phyloP scores from a whole-genome alignment of 2,888 invertebrate species.

The Sepiola atlantica region DNA sequence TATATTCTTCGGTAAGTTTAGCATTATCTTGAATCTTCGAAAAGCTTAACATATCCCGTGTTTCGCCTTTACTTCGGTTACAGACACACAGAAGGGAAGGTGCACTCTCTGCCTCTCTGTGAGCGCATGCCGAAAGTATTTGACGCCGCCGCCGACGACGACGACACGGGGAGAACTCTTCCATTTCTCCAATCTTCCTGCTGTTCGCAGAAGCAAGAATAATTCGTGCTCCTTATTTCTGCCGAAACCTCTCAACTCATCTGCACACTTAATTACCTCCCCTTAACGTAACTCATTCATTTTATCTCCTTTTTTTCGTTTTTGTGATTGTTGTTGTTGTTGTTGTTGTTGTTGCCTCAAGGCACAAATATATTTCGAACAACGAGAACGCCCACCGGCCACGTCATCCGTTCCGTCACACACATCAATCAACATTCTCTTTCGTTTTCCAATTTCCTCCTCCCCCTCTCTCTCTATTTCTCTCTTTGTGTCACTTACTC shows the following conservation, averaged over 20 bases:
- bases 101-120: no score
- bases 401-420: neutral
- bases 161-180: neutral
- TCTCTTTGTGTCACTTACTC: neutral
- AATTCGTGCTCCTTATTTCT: neutral
- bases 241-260: neutral
- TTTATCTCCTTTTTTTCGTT: no score
- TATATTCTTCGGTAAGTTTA: no score
- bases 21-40: no score
- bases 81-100: no score
- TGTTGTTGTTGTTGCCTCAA: neutral
- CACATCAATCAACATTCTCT: neutral
- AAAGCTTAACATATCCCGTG: no score
- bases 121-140: no score
- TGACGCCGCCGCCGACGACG: no score
- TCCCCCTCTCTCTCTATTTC: neutral
- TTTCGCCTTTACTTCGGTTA: no score
- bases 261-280: constrained; percentile 2
- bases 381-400: neutral
- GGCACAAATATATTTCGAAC: neutral
- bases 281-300: neutral
- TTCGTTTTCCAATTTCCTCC: neutral
- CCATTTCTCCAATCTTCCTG: neutral
- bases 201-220: neutral
- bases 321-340: neutral